These are phyloP conservation scores for Perognathus longimembris DNA, from an alignment of 2,113 vertebrate genomes.

Conservation along the genomic window DNA sequence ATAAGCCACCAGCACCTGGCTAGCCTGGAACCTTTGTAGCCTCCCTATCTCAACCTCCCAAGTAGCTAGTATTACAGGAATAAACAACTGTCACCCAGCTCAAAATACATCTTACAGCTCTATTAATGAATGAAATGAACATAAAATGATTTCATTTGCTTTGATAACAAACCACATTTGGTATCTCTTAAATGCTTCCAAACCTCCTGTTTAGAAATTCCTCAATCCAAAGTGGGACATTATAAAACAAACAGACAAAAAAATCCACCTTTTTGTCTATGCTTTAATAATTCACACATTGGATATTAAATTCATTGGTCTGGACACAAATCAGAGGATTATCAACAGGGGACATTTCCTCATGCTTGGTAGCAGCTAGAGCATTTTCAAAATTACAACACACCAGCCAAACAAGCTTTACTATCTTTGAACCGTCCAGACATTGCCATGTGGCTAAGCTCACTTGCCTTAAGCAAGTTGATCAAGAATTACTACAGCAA, in stretches of 20 bases:
- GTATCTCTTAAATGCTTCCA: constrained; percentile 3
- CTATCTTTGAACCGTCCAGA: constrained; percentile 40
- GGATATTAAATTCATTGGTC: constrained; percentile 17
- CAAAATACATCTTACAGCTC: background rate
- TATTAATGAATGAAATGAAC: constrained; percentile 14
- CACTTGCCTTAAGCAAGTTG: constrained; percentile 44
- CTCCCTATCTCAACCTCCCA: too few species aligned
- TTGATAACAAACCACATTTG: constrained; percentile 4
- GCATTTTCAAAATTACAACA: constrained; percentile 70
- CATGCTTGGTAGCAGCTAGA: constrained; percentile 58
- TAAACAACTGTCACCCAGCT: too few species aligned
- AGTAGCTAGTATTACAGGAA: too few species aligned
- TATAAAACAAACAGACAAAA: background rate
- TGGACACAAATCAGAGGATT: constrained; percentile 67
- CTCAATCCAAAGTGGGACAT: constrained; percentile 42
- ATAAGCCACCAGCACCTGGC: too few species aligned
- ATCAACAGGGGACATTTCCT: constrained; percentile 59
- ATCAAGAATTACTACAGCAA: constrained; percentile 32
- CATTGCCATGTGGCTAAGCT: background rate
- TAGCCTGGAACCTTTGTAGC: too few species aligned
- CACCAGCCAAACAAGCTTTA: constrained; percentile 76
- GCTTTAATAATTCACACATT: background rate
- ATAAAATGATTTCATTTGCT: background rate
- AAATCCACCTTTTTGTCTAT: background rate
- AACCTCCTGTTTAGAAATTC: constrained; percentile 32